Evolutionary conservation across 2,113 vertebrate genomes (phyloP), one percentile per base, ranked within the genome.

Genomic region (Circaetus gallicus): DNA sequence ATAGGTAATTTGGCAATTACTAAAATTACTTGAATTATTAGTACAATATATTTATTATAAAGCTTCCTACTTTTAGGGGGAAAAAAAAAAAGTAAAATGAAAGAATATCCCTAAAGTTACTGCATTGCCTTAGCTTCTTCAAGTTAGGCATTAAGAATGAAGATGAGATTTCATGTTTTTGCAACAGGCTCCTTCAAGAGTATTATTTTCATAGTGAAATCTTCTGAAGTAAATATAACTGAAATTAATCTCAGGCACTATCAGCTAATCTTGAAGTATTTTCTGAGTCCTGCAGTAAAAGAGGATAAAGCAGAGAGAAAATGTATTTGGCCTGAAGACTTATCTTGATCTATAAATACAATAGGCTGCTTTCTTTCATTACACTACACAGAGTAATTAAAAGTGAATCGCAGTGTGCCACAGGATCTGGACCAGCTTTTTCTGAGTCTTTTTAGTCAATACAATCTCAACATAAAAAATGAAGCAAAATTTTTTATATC

Each of bases 381-480:
- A 15, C 10, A 50, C 1, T 26, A 34, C 4, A 8, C 5, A 38
- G 16, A 87, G 29, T 47, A 69, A n/a, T 73, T 32, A 58, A 43
- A 72, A 81, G 17, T 63, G 20, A 56, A 63, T 73, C 4, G 6
- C 9, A 43, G 3, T 63, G 34, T 62, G 6, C 11, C n/a, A 69
- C 2, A 43, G 13, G 10, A 69, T 16, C 4, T 2, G 24, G 69
- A 59, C 3, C 15, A 42, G 13, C 3, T 67, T 73, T 73, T 84
- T 50, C 13, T 56, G 21, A 43, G 38, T 43, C 3, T 53, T 67
- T 50, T 81, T 43, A 86, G 14, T 78, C 31, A 76, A 53, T 11
- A 28, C 0, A 1, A 7, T 42, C 8, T 47, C 25, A 76, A 40
- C 49, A 29, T 16, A 1, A 61, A 72, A 69, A 58, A 45, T 29